Percentiles rank a stretch among this genome's conserved stretches.
phyloP scores from a whole-genome alignment of 2,797 vertebrate genomes.

The Luscinia luscinia region DNA sequence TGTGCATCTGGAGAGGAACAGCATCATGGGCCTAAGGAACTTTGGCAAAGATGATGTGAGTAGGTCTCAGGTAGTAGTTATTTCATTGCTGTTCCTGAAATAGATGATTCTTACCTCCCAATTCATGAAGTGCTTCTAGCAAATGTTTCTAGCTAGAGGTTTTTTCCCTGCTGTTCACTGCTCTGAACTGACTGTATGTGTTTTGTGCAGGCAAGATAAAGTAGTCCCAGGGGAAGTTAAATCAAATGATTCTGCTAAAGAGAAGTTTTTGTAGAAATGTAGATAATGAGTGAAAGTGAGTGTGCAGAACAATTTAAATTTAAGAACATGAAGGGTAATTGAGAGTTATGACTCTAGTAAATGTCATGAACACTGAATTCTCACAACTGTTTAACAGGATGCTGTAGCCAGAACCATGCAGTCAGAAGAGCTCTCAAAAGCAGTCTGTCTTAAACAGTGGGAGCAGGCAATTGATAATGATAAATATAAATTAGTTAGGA shows the following conservation, averaged over 20 bases:
- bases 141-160: not conserved
- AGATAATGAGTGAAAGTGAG: not conserved
- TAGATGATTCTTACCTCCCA: not conserved
- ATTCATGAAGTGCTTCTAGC: not conserved
- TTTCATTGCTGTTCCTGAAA: not conserved
- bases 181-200: not conserved
- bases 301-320: not conserved
- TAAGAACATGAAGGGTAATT: not conserved
- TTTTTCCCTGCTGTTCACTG: not conserved
- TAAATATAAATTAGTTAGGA: not conserved
- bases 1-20: not conserved
- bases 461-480: not conserved
- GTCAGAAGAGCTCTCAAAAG: not conserved
- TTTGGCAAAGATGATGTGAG: not conserved
- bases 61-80: not conserved
- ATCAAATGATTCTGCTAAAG: not conserved
- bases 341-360: not conserved
- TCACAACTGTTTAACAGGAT: not conserved
- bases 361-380: not conserved
- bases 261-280: not conserved
- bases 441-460: not conserved
- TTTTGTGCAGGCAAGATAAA: not conserved
- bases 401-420: not conserved
- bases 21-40: rapidly evolving
- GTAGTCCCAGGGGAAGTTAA: not conserved